Conservation (phyloP, 2,888 invertebrate species). For the Protodeltote pygarga region DNA sequence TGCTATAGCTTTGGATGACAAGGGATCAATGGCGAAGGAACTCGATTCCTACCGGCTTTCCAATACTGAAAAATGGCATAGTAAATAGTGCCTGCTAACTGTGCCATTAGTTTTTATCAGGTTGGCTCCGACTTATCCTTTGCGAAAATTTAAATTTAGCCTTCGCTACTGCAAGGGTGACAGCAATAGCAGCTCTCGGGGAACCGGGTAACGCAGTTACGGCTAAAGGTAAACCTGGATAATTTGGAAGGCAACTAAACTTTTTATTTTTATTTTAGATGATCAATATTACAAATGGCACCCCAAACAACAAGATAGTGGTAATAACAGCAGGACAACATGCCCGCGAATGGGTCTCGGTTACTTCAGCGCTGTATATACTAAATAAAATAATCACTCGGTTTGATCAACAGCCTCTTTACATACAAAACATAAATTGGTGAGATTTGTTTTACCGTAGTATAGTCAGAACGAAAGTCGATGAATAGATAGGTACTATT, state of each 20-base stretch:
- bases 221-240: too few relatives aligned
- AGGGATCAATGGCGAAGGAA: too few relatives aligned
- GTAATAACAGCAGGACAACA: constrained; percentile 93
- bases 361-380: constrained; percentile 90
- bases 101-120: too few relatives aligned
- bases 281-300: constrained; percentile 88
- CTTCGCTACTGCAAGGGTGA: too few relatives aligned
- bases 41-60: too few relatives aligned
- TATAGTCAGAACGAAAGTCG: neutral
- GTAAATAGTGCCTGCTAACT: too few relatives aligned
- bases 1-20: too few relatives aligned
- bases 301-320: constrained; percentile 86
- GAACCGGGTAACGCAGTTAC: too few relatives aligned
- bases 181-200: too few relatives aligned
- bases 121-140: too few relatives aligned
- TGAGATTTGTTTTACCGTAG: constrained; percentile 60
- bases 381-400: constrained; percentile 89
- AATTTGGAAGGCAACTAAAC: neutral
- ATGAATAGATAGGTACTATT: constrained; percentile 13
- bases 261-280: constrained; percentile 48
- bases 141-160: too few relatives aligned
- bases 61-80: too few relatives aligned
- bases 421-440: constrained; percentile 92
- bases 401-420: constrained; percentile 87
- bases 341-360: constrained; percentile 94